Evolutionary conservation across 2,113 vertebrate genomes (phyloP).

Genomic region (Noctilio leporinus): DNA sequence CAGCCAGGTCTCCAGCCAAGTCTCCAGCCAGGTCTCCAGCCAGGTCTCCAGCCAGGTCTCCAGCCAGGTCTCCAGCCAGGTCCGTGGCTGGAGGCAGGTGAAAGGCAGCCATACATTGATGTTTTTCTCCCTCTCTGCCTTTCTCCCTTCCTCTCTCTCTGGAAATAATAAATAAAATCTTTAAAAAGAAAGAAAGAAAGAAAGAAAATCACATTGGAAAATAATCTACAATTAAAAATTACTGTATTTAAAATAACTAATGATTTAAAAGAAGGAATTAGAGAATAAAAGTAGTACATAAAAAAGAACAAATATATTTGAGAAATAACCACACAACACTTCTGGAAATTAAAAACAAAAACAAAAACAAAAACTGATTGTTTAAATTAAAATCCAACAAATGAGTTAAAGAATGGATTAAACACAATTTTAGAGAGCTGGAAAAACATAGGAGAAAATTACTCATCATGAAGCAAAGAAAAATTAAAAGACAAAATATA

Average conservation of each 20-base stretch:
- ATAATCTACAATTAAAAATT: background rate
- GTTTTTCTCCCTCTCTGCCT: too few species aligned
- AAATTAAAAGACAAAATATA: background rate
- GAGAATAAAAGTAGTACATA: background rate
- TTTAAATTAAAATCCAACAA: background rate
- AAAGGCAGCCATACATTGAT: too few species aligned
- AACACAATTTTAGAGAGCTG: background rate
- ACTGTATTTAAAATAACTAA: background rate
- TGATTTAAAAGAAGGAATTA: background rate
- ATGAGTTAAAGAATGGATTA: background rate
- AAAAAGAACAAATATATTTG: background rate
- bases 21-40: too few species aligned
- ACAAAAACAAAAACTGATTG: background rate
- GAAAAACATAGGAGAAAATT: background rate
- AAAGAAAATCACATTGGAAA: background rate
- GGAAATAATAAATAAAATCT: too few species aligned
- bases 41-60: too few species aligned
- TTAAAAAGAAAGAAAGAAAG: background rate
- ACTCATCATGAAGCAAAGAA: background rate
- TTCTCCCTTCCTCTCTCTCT: too few species aligned
- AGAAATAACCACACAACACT: background rate
- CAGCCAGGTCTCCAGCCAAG: too few species aligned
- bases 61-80: too few species aligned
- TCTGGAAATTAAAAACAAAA: background rate
- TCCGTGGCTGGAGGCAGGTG: too few species aligned